These are phyloP conservation scores for Spilarctia lutea DNA, from an alignment of 2,888 invertebrate species.

Conservation along the genomic window DNA sequence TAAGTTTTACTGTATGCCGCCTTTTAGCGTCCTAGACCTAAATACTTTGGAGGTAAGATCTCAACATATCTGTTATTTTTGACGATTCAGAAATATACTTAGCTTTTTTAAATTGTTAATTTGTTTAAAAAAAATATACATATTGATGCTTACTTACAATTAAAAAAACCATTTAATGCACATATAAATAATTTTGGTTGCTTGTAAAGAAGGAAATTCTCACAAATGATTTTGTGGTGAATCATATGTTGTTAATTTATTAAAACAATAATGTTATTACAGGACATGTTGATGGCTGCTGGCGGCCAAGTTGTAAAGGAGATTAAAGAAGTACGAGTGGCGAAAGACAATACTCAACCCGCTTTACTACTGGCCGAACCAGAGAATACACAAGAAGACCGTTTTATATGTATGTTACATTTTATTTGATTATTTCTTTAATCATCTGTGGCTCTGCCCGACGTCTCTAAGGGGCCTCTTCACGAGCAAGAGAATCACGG, in stretches of 20 bases:
- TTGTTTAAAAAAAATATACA: no score
- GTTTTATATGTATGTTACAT: slow-evolving; percentile 70
- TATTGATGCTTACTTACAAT: no score
- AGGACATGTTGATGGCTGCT: slow-evolving; percentile 72
- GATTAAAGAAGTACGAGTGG: slow-evolving; percentile 52
- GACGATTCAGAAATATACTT: not conserved
- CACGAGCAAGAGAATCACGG: no score
- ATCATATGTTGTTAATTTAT: not conserved
- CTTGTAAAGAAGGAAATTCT: not conserved
- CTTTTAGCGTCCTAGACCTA: slow-evolving; percentile 75
- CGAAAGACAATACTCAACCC: slow-evolving; percentile 52
- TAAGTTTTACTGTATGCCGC: slow-evolving; percentile 83
- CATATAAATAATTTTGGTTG: not conserved
- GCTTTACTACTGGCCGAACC: slow-evolving; percentile 76
- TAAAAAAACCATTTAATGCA: not conserved
- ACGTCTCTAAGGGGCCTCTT: no score
- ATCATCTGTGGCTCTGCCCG: not conserved
- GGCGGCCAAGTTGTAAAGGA: slow-evolving; percentile 71
- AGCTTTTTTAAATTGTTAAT: no score
- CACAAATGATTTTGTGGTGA: not conserved
- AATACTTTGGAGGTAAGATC: slow-evolving; percentile 70
- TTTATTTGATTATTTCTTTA: not conserved
- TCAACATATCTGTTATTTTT: not conserved
- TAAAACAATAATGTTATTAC: slow-evolving; percentile 18
- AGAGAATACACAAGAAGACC: slow-evolving; percentile 75